These are phyloP conservation scores for Pituophis catenifer DNA, from an alignment of 2,113 vertebrate species.

Conservation along the genomic window DNA sequence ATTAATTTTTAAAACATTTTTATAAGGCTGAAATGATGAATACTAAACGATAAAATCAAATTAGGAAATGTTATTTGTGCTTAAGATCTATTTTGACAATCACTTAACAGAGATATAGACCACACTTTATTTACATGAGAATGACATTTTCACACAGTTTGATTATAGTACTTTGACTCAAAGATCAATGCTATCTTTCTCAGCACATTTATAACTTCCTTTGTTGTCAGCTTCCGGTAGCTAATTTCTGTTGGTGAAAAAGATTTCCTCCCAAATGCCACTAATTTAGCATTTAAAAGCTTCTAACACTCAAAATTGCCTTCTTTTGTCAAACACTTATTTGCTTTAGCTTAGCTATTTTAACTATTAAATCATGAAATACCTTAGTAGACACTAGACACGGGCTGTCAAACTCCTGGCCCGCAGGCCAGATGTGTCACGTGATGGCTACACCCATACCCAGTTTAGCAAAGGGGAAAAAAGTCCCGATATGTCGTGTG, in stretches of 20 bases:
- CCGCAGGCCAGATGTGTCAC: fast-evolving
- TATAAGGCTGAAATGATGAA: background rate
- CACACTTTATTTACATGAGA: background rate
- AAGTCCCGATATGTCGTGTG: too few species aligned
- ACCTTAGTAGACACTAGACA: background rate
- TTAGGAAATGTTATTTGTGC: background rate
- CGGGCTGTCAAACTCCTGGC: too few species aligned
- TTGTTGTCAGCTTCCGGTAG: background rate
- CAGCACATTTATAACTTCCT: background rate
- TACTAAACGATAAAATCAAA: background rate
- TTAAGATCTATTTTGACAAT: background rate
- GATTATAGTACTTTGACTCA: background rate
- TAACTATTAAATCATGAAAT: background rate
- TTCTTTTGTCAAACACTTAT: background rate
- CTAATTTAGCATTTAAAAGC: conserved; percentile 13
- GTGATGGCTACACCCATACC: too few species aligned
- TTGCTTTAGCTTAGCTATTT: background rate
- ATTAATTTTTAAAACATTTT: background rate
- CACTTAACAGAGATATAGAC: background rate
- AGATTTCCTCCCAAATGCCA: background rate
- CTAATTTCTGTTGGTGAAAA: conserved; percentile 4
- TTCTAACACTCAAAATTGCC: background rate
- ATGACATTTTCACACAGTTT: background rate
- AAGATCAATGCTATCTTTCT: background rate
- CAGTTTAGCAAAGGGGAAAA: too few species aligned